phyloP scores from a whole-genome alignment of 2,797 vertebrate genomes.

The Stomatorhinus walkeri region DNA sequence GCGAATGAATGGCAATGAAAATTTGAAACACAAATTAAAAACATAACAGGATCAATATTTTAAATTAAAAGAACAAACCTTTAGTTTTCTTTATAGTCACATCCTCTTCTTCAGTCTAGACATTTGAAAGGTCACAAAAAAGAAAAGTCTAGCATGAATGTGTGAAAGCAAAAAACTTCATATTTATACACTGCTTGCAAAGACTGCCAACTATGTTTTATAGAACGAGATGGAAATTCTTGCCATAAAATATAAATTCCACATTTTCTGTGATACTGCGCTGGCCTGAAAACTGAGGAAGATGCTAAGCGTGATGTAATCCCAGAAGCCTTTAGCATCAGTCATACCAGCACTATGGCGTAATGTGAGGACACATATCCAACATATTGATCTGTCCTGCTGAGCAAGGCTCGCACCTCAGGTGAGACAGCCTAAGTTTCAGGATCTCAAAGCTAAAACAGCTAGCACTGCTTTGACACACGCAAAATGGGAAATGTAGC shows the following conservation, averaged over 20 bases:
- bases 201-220: not conserved
- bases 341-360: not conserved
- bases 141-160: not conserved
- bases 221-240: not conserved
- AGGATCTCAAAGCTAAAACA: not conserved
- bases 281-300: not conserved
- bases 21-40: not conserved
- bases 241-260: not conserved
- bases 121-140: conserved; percentile 23
- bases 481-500: not conserved
- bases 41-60: not conserved
- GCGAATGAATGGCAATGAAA: not conserved
- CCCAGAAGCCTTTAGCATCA: not conserved
- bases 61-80: conserved; percentile 45
- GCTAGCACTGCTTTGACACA: not conserved
- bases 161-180: not conserved
- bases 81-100: conserved; percentile 60
- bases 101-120: conserved; percentile 52
- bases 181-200: not conserved
- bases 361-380: not conserved
- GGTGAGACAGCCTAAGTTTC: not conserved
- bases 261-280: not conserved
- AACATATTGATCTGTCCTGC: not conserved
- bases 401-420: not conserved
- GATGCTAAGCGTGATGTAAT: not conserved